Percentiles rank a stretch among this genome's conserved stretches.
phyloP scores from a whole-genome alignment of 2,888 invertebrate species.

The Trachelus troglodyta region DNA sequence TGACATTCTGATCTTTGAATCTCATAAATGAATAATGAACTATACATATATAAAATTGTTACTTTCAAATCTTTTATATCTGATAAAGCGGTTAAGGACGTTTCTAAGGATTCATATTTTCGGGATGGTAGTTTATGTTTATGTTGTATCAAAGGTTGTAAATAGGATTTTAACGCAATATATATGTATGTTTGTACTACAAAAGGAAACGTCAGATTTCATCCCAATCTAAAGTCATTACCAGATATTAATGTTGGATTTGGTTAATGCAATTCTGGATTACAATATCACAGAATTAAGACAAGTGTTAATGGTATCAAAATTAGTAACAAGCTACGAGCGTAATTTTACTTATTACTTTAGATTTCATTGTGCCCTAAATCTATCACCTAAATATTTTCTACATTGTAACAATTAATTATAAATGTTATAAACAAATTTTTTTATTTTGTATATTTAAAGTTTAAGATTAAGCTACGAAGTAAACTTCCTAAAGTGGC shows the following conservation, averaged over 20 bases:
- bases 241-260: conserved; percentile 3
- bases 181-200: conserved; percentile 27
- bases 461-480: conserved; percentile 11
- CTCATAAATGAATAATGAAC: neutral
- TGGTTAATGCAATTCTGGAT: neutral
- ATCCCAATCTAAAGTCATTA: conserved; percentile 3
- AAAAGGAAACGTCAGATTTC: neutral
- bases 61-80: neutral
- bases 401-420: conserved; percentile 17
- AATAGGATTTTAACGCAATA: conserved; percentile 47
- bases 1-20: too few species aligned
- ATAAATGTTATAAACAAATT: conserved; percentile 20
- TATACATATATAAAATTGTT: neutral
- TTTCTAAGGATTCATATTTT: neutral
- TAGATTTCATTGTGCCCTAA: neutral
- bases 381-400: neutral
- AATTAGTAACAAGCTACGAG: neutral
- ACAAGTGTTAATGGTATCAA: neutral
- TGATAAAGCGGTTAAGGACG: neutral
- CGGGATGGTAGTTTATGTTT: conserved; percentile 27
- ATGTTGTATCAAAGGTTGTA: conserved; percentile 56
- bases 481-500: neutral
- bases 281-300: neutral
- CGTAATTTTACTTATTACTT: neutral
- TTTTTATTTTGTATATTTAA: conserved; percentile 26